Conservation (phyloP, 2,797 vertebrate genomes). For the Passerculus sandwichensis region DNA sequence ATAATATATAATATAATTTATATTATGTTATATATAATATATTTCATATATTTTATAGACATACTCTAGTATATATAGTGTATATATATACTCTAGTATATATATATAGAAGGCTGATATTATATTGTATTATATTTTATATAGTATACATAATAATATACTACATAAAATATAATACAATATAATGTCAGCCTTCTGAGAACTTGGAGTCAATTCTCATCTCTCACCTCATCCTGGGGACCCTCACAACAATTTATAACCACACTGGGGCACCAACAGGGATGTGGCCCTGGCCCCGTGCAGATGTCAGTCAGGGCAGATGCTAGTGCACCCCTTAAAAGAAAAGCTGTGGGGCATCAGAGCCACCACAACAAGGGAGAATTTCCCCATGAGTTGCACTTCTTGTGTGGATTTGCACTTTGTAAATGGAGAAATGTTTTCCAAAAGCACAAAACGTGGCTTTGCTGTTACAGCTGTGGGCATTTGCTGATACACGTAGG, state of each 20-base stretch:
- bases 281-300: background rate
- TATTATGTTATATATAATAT: too few species aligned
- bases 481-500: background rate
- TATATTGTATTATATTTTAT: too few species aligned
- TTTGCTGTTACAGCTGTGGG: background rate
- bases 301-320: background rate
- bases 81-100: too few species aligned
- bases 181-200: background rate
- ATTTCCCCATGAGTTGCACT: background rate
- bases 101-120: too few species aligned
- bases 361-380: accelerated
- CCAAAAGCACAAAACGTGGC: accelerated
- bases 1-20: too few species aligned
- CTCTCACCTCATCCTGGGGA: background rate
- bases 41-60: too few species aligned
- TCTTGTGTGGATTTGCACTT: background rate
- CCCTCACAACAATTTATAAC: background rate
- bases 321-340: background rate
- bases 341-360: background rate
- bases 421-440: background rate
- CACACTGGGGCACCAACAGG: background rate
- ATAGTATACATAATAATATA: too few species aligned
- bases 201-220: background rate
- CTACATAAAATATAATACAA: too few species aligned
- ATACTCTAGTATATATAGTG: too few species aligned